Evolutionary conservation across 2,888 invertebrate species (phyloP).

Genomic region (Ectemnius continuus): DNA sequence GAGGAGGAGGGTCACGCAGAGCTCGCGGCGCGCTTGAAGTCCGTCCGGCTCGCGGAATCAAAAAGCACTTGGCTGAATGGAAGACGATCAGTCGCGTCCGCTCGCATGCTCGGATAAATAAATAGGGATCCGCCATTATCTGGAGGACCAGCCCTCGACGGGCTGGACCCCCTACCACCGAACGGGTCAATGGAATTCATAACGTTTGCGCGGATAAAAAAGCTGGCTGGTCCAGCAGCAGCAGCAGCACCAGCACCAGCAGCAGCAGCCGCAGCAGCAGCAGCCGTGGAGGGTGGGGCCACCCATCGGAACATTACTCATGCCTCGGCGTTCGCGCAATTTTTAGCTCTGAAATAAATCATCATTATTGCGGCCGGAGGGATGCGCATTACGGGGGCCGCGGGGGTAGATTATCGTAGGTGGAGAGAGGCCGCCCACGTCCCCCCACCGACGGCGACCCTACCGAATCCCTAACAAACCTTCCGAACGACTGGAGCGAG

Average conservation of each 20-base stretch:
- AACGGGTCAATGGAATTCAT: slow-evolving; percentile 74
- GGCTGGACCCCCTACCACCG: slow-evolving; percentile 62
- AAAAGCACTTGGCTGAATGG: slow-evolving; percentile 62
- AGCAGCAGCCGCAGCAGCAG: slow-evolving; percentile 5
- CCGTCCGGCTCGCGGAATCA: slow-evolving; percentile 56
- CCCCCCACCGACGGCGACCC: slow-evolving; percentile 20
- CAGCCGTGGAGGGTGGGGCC: slow-evolving; percentile 61
- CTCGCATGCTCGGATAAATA: slow-evolving; percentile 69
- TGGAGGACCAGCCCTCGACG: slow-evolving; percentile 69
- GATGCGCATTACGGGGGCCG: slow-evolving; percentile 73
- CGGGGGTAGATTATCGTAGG: slow-evolving; percentile 73
- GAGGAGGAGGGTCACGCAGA: slow-evolving; percentile 24
- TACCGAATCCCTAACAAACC: slow-evolving; percentile 7
- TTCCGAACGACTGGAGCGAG: slow-evolving; percentile 33
- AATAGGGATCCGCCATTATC: slow-evolving; percentile 73
- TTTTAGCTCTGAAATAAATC: slow-evolving; percentile 81
- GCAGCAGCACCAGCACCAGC: slow-evolving; percentile 21
- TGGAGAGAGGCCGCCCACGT: slow-evolving; percentile 58
- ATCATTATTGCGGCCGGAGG: slow-evolving; percentile 81
- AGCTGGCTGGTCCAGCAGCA: slow-evolving; percentile 62
- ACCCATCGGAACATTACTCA: slow-evolving; percentile 80
- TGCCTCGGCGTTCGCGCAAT: slow-evolving; percentile 80
- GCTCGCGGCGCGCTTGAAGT: slow-evolving; percentile 39
- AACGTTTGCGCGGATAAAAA: slow-evolving; percentile 72
- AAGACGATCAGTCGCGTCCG: slow-evolving; percentile 70